phyloP scores from a whole-genome alignment of 2,888 invertebrate species.

The Caenorhabditis sp. region DNA sequence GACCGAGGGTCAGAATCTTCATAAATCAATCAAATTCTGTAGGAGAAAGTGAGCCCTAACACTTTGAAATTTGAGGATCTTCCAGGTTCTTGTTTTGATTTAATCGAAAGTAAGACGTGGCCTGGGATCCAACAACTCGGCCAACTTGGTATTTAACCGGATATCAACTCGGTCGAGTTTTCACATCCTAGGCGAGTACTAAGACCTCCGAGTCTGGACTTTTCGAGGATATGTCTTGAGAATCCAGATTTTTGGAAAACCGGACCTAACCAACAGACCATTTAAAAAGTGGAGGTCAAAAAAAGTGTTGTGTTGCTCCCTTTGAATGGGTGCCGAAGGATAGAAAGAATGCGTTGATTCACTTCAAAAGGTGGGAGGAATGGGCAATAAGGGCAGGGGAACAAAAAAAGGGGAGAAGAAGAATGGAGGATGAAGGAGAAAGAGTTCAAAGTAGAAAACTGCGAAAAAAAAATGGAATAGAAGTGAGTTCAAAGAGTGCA shows the following conservation, averaged over 20 bases:
- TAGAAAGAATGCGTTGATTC: not conserved
- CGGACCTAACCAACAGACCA: not conserved
- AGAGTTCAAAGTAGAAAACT: conserved; percentile 12
- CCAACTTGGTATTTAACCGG: too few species aligned
- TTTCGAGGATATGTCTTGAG: not conserved
- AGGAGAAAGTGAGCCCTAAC: not conserved
- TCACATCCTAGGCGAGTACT: too few species aligned
- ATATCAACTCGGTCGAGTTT: too few species aligned
- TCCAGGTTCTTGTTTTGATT: too few species aligned
- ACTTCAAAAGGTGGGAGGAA: conserved; percentile 1
- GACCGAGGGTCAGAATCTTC: too few species aligned
- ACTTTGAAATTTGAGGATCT: not conserved
- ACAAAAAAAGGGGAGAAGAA: not conserved
- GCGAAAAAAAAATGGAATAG: not conserved
- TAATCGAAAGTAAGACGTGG: too few species aligned
- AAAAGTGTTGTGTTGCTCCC: too few species aligned
- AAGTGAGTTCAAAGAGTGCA: not conserved
- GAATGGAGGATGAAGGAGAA: not conserved
- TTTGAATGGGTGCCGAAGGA: not conserved
- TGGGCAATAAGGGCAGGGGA: not conserved
- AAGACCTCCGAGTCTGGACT: too few species aligned
- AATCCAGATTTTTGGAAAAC: not conserved
- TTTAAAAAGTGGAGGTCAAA: too few species aligned
- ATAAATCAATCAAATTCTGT: conserved; percentile 52
- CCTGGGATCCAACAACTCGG: too few species aligned